Evolutionary conservation across 2,888 invertebrate genomes (phyloP).

Genomic region (Oxystoma pomonae): DNA sequence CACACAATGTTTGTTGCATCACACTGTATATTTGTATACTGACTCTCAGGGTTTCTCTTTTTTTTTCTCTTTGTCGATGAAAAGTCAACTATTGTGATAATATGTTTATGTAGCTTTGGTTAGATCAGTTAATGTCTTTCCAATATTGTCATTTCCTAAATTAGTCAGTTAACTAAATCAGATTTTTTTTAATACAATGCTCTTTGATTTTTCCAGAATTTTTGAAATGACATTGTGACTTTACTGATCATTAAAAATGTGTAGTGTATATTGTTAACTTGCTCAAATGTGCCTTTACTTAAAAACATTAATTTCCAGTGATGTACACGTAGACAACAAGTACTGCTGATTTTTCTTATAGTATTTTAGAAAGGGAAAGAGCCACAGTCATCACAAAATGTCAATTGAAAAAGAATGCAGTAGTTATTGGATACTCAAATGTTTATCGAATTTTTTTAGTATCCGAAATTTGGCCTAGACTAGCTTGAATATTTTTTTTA

Average conservation of each 20-base stretch:
- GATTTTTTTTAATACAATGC: constrained; percentile 40
- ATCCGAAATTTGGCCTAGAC: background rate
- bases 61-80: no score
- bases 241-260: constrained; percentile 28
- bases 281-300: constrained; percentile 47
- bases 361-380: background rate
- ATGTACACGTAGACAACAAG: background rate
- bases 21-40: constrained; percentile 39
- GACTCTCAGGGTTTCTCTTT: constrained; percentile 41
- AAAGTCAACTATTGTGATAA: no score
- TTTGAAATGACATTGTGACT: background rate
- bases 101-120: no score
- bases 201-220: no score
- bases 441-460: background rate
- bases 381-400: background rate
- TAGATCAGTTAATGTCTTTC: constrained; percentile 37
- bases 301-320: constrained; percentile 15
- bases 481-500: background rate
- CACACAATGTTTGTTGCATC: constrained; percentile 1
- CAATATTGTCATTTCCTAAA: constrained; percentile 32
- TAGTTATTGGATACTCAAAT: no score
- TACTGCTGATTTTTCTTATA: background rate
- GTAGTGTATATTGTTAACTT: constrained; percentile 43
- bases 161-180: constrained; percentile 36
- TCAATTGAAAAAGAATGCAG: no score